Base-by-base conservation (phyloP, 2,797 vertebrate species). In the Sebastes trivittatus region DNA sequence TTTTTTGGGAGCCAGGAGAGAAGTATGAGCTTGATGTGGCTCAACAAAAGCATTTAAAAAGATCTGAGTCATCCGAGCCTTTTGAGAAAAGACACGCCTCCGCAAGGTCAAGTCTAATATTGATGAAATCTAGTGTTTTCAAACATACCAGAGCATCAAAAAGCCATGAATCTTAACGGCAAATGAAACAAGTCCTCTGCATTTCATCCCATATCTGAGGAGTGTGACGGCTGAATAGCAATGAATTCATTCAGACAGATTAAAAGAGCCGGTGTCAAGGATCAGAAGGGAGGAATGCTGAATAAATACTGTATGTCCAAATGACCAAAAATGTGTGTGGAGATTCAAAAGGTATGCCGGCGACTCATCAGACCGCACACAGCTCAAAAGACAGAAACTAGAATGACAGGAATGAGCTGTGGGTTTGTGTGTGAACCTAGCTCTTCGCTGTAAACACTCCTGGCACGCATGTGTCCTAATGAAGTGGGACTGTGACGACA, bases 191-290 rank as follows among this genome's bases (percentile, higher is more conserved):
- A 85, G 78, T 70, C 49, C 46, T 89, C 73, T 73, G 69, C 84
- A 90, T 90, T 91, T 87, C 77, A 85, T 82, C 38, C 64, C 59
- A 23, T 80, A 83, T 90, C 87, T 79, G 73, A 77, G 64, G 75
- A 89, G 81, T 52, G 3, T 66, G 78, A 83, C 16, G 30, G 71
- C 78, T 81, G 86, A 91, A 92, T 86, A 78, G 75, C 82, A 91
- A 90, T 82, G 83, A 87, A 83, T 88, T 79, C 29, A 81, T 75
- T 80, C 82, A 83, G 84, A 38, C 61, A 87, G 82, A 93, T 91
- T 91, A 88, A 91, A 90, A 54, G 63, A 81, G 62, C 52, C 7
- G 23, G 73, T 80, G 83, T 89, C 78, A 83, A 38, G 64, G 80
- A 75, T 89, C 77, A 86, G 87, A 87, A 72, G 58, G 65, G 56